Percentiles rank a stretch among this genome's conserved stretches.
These are phyloP conservation scores for Sebastes matsubarae DNA, from an alignment of 2,797 vertebrate genomes.

Conservation along the genomic window DNA sequence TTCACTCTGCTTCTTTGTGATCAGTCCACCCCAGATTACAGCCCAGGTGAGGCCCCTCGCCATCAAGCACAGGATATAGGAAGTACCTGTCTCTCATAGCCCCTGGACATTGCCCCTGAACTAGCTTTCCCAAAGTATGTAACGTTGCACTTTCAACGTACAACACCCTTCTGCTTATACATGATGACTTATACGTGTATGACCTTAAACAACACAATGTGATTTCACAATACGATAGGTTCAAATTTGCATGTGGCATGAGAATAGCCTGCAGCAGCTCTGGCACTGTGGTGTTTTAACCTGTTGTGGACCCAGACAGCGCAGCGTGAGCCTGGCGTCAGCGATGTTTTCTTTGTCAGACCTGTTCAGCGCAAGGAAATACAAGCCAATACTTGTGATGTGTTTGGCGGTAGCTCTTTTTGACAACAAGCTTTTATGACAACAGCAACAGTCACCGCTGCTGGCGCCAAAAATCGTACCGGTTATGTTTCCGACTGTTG, in stretches of 20 bases:
- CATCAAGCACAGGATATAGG: slow-evolving; percentile 82
- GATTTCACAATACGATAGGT: slow-evolving; percentile 23
- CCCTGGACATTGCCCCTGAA: slow-evolving; percentile 56
- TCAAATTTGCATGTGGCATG: slow-evolving; percentile 44
- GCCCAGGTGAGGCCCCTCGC: slow-evolving; percentile 85
- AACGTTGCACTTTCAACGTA: not conserved
- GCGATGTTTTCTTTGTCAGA: slow-evolving; percentile 59
- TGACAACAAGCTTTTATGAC: slow-evolving; percentile 45
- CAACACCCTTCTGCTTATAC: not conserved
- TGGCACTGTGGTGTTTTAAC: slow-evolving; percentile 63
- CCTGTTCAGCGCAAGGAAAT: slow-evolving; percentile 60
- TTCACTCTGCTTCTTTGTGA: slow-evolving; percentile 91
- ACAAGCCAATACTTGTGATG: slow-evolving; percentile 66
- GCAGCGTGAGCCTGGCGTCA: slow-evolving; percentile 62
- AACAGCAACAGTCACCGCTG: slow-evolving; percentile 37
- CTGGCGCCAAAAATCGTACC: not conserved
- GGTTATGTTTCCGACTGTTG: not conserved
- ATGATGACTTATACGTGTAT: slow-evolving; percentile 5
- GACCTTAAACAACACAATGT: not conserved
- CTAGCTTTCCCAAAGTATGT: slow-evolving; percentile 13
- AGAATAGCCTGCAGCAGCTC: slow-evolving; percentile 65
- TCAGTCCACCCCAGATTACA: slow-evolving; percentile 85
- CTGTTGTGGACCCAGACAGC: slow-evolving; percentile 71
- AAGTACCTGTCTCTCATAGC: slow-evolving; percentile 71
- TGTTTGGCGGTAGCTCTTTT: slow-evolving; percentile 45